Percentiles rank a stretch among this genome's conserved stretches.
Evolutionary conservation across 92 coral and sea anemone genomes (phyloP).

Genomic region (Palythoa caribaeorum): DNA sequence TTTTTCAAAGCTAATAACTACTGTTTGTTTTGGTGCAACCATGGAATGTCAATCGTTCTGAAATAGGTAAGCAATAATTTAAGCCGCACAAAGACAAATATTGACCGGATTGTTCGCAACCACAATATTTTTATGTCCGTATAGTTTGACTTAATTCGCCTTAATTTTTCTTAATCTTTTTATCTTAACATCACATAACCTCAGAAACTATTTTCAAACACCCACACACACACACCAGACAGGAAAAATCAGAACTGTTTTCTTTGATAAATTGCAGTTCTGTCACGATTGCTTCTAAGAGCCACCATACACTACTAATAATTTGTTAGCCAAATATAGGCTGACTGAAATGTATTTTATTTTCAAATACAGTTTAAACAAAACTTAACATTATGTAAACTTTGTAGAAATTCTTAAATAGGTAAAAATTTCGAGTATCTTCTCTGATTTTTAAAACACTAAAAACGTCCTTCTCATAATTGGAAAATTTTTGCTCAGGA

Average conservation of each 20-base stretch:
- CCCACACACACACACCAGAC: too few relatives aligned
- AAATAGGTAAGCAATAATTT: background rate
- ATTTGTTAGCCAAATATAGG: background rate
- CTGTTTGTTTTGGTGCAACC: slow-evolving; percentile 32
- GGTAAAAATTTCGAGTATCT: background rate
- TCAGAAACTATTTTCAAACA: too few relatives aligned
- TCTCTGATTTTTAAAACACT: background rate
- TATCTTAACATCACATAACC: background rate
- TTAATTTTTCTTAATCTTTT: background rate
- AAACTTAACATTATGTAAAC: background rate
- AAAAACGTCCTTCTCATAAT: background rate
- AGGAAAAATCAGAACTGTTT: too few relatives aligned
- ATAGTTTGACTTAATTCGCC: slow-evolving; percentile 6
- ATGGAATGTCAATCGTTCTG: background rate
- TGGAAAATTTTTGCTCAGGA: background rate
- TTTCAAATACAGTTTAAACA: slow-evolving; percentile 6
- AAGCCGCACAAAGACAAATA: background rate
- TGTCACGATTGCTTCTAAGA: too few relatives aligned
- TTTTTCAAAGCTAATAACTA: background rate
- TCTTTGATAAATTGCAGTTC: too few relatives aligned
- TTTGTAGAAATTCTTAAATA: background rate
- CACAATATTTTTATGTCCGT: background rate
- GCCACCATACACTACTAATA: background rate
- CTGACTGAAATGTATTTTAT: slow-evolving; percentile 6
- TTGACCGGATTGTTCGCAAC: background rate